Percentiles rank a stretch among this genome's conserved stretches.
These are phyloP conservation scores for Megathymus violae DNA, from an alignment of 1,140 invertebrate genomes.

Conservation along the genomic window DNA sequence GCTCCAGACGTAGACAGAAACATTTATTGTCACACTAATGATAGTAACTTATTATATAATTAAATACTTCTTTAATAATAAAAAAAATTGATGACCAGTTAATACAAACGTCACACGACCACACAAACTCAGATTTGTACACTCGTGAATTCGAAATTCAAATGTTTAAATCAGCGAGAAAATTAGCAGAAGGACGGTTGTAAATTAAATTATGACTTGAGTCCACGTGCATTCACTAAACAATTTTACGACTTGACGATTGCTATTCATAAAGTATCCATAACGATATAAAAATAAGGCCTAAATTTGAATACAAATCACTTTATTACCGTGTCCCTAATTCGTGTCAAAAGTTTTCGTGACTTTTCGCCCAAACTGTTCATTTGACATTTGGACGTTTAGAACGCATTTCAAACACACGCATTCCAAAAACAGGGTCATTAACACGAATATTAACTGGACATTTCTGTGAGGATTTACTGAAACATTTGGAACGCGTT, in stretches of 20 bases:
- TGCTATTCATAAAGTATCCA: not conserved
- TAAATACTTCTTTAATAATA: no score
- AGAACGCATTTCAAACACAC: not conserved
- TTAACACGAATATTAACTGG: not conserved
- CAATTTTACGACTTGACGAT: slow-evolving; percentile 1
- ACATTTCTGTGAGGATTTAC: not conserved
- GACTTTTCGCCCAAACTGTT: slow-evolving; percentile 21
- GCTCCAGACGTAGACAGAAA: no score
- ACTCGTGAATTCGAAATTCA: not conserved
- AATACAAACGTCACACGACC: no score
- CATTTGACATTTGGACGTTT: slow-evolving; percentile 21
- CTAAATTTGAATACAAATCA: not conserved
- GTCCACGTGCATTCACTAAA: not conserved
- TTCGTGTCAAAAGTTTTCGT: slow-evolving; percentile 28
- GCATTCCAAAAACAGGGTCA: not conserved
- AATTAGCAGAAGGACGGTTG: slow-evolving; percentile 3
- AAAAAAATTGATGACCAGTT: no score
- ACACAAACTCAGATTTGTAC: no score
- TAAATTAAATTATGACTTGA: slow-evolving; percentile 6
- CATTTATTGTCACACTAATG: no score
- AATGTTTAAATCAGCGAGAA: not conserved
- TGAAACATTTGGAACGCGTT: slow-evolving; percentile 11
- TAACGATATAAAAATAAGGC: not conserved
- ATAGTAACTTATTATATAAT: no score
- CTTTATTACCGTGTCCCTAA: not conserved